A percentile compares a stretch with the other conserved stretches of the same genome.
These are phyloP conservation scores for Aphelenchoides avenae DNA, from an alignment of 1,140 invertebrate genomes.

Conservation along the genomic window DNA sequence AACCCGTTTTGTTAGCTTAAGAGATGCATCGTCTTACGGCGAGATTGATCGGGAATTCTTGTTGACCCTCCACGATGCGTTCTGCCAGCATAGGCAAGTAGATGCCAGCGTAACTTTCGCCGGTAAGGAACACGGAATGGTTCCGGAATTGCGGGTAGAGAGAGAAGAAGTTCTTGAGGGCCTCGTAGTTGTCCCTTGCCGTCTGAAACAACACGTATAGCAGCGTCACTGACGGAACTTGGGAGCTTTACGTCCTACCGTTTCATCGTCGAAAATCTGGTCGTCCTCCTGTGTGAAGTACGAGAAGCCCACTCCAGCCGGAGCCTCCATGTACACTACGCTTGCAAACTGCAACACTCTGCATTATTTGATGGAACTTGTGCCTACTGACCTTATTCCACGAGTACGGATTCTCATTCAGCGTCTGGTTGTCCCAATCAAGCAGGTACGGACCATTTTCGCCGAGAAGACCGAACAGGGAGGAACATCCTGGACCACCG, in stretches of 20 bases:
- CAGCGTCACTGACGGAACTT: too few species aligned
- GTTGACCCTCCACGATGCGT: conserved; percentile 59
- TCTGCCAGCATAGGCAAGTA: conserved; percentile 63
- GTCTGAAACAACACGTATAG: conserved; percentile 21
- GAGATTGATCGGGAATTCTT: conserved; percentile 52
- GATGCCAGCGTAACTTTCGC: conserved; percentile 61
- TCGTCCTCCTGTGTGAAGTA: conserved; percentile 62
- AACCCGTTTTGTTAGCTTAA: too few species aligned
- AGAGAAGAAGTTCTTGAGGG: conserved; percentile 63
- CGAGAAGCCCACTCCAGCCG: conserved; percentile 64
- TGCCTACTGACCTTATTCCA: conserved; percentile 61
- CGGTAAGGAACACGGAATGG: conserved; percentile 62
- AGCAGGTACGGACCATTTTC: conserved; percentile 64
- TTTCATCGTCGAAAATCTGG: conserved; percentile 62
- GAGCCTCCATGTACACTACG: conserved; percentile 67
- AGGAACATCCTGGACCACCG: conserved; percentile 66
- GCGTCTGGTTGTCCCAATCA: conserved; percentile 53
- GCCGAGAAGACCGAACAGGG: conserved; percentile 62
- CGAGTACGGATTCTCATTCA: conserved; percentile 61
- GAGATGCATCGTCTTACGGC: conserved; percentile 38
- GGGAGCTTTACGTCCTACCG: too few species aligned
- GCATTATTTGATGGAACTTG: not conserved
- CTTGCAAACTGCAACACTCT: conserved; percentile 71
- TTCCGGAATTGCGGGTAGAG: conserved; percentile 63
- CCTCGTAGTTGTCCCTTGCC: conserved; percentile 62